phyloP scores from a whole-genome alignment of 2,888 invertebrate species.

The Amaurobius ferox region DNA sequence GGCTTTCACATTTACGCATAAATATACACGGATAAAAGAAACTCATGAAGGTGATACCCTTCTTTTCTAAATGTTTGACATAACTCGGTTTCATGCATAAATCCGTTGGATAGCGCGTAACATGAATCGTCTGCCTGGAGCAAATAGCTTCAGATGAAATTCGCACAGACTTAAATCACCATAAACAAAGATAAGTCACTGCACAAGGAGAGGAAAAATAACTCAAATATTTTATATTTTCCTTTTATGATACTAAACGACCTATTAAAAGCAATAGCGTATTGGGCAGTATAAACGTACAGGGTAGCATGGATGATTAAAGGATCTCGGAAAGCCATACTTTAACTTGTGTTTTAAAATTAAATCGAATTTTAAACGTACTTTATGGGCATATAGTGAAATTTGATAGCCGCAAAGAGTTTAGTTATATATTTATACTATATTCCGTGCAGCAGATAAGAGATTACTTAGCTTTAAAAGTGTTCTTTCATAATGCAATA shows the following conservation, averaged over 20 bases:
- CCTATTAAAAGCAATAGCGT: not conserved
- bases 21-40: no score
- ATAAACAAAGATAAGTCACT: no score
- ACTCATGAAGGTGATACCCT: no score
- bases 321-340: conserved; percentile 1
- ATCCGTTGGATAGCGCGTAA: no score
- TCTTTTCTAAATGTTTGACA: no score
- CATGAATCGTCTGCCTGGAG: no score
- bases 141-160: no score
- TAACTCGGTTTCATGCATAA: no score
- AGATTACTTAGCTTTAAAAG: no score
- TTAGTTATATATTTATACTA: conserved; percentile 33
- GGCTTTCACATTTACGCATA: no score
- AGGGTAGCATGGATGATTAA: conserved; percentile 15
- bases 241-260: conserved; percentile 21
- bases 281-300: no score
- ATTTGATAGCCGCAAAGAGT: conserved; percentile 29
- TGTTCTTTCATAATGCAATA: not conserved
- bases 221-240: conserved; percentile 6
- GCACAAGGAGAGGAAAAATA: conserved; percentile 44
- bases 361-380: conserved; percentile 19
- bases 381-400: conserved; percentile 26
- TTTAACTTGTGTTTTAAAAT: conserved; percentile 37
- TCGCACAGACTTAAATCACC: no score
- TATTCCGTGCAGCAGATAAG: not conserved